phyloP scores from a whole-genome alignment of 2,113 vertebrate genomes.

The Eublepharis macularius region DNA sequence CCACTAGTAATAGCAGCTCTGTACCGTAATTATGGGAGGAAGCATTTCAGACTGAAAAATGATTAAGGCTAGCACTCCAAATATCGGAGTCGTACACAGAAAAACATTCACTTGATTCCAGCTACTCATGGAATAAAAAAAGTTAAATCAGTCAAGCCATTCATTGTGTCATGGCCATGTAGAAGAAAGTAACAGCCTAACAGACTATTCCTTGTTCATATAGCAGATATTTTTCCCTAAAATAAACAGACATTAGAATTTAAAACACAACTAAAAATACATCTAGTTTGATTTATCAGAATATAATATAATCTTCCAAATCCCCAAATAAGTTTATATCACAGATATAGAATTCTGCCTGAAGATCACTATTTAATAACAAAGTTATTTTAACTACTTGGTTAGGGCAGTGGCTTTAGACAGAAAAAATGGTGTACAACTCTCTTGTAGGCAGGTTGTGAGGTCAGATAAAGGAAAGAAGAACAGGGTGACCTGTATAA shows the following conservation, averaged over 20 bases:
- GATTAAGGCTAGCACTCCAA: neutral
- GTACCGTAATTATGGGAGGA: conserved; percentile 13
- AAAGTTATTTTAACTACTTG: neutral
- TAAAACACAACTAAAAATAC: conserved; percentile 26
- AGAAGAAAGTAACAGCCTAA: conserved; percentile 34
- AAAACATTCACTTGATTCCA: conserved; percentile 15
- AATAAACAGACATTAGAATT: conserved; percentile 12
- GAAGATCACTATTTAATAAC: neutral
- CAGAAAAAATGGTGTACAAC: too few relatives aligned
- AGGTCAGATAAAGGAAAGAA: too few relatives aligned
- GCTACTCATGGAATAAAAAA: conserved; percentile 30
- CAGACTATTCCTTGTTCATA: conserved; percentile 37
- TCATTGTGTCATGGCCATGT: neutral
- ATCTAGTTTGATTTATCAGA: accelerated
- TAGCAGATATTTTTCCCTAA: neutral
- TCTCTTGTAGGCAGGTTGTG: too few relatives aligned
- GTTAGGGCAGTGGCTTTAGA: too few relatives aligned
- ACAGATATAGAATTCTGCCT: neutral
- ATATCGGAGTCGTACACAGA: neutral
- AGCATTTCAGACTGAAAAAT: conserved; percentile 9
- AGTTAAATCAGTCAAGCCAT: conserved; percentile 40
- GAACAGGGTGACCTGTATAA: too few relatives aligned
- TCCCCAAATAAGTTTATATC: neutral
- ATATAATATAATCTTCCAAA: accelerated
- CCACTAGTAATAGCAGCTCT: neutral